Base-by-base conservation (phyloP, 2,797 vertebrate genomes). In the Apogon talboti region DNA sequence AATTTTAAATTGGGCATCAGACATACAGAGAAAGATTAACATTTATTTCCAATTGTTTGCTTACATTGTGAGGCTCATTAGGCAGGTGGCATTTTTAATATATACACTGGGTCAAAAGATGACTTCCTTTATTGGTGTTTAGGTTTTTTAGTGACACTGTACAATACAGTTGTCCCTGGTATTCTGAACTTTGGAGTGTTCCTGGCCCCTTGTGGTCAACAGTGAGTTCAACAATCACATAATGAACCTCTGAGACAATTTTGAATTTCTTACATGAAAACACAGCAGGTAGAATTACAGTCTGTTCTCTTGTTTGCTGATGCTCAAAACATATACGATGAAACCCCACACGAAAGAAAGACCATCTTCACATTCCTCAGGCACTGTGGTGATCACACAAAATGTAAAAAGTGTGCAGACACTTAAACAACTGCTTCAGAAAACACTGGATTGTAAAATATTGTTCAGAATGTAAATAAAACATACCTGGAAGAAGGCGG, bases 401-500 rank as follows among this genome's bases (percentile, higher is more conserved):
- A 45, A 21, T 8, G 33, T n/a, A 11, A 8, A 21, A 4, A n/a
- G 7, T 8, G 6, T 35, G 0, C 11, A 2, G 37, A 53, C 33
- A 53, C 10, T 47, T 15, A 1, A 5, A 18, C 37, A 21, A 11
- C 11, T 15, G 11, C 8, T 30, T 12, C 10, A 52, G n/a, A 21
- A 16, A 12, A 6, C 1, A 37, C 16, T 12, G 19, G 50, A 24
- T 1, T 16, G 0, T 1, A 42, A 52, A 18, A 59, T 5, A 0
- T 10, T 19, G 24, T 1, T 38, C 11, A n/a, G 2, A 48, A 9
- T 16, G 11, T 45, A 13, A 41, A 9, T 16, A 15, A 9, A 33
- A 59, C 68, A 38, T 49, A 82, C 82, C 82, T 82, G 68, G 2
- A 24, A 38, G 16, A n/a, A 6, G 18, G 16, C 11, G 16, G 2